phyloP scores from a whole-genome alignment of 2,797 vertebrate genomes.

The Anomalospiza imberbis region DNA sequence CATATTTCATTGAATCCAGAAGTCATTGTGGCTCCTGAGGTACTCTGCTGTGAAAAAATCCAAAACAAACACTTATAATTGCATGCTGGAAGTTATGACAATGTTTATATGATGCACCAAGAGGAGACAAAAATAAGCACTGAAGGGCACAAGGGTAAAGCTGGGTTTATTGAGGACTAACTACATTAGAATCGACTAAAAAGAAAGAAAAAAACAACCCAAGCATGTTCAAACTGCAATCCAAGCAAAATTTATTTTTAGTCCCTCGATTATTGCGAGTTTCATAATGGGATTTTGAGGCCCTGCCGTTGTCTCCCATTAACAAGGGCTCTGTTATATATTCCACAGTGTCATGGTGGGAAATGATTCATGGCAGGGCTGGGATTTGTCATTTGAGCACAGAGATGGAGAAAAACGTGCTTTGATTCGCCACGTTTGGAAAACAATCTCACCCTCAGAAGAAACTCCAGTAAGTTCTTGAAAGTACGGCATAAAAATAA shows the following conservation, averaged over 20 bases:
- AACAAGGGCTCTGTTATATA: not conserved
- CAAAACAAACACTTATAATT: constrained; percentile 11
- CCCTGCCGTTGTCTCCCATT: not conserved
- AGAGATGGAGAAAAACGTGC: not conserved
- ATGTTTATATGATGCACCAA: not conserved
- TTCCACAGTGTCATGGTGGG: not conserved
- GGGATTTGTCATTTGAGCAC: not conserved
- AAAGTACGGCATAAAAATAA: not conserved
- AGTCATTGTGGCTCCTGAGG: constrained; percentile 18
- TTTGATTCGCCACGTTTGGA: not conserved
- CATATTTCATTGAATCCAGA: constrained; percentile 40
- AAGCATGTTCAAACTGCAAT: constrained; percentile 8
- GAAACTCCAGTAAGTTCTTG: not conserved
- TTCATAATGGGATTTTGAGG: constrained; percentile 3
- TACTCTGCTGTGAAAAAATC: constrained; percentile 20
- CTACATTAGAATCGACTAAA: constrained; percentile 33
- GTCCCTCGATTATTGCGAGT: not conserved
- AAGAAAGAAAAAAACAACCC: not conserved
- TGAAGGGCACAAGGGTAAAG: constrained; percentile 19
- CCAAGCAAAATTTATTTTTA: constrained; percentile 42
- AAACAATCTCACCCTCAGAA: not conserved
- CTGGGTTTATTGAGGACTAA: constrained; percentile 19
- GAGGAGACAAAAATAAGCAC: constrained; percentile 37
- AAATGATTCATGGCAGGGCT: not conserved
- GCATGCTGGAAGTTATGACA: constrained; percentile 28